These are phyloP conservation scores for Linnaemya tessellans DNA, from an alignment of 2,888 invertebrate genomes.

Conservation along the genomic window DNA sequence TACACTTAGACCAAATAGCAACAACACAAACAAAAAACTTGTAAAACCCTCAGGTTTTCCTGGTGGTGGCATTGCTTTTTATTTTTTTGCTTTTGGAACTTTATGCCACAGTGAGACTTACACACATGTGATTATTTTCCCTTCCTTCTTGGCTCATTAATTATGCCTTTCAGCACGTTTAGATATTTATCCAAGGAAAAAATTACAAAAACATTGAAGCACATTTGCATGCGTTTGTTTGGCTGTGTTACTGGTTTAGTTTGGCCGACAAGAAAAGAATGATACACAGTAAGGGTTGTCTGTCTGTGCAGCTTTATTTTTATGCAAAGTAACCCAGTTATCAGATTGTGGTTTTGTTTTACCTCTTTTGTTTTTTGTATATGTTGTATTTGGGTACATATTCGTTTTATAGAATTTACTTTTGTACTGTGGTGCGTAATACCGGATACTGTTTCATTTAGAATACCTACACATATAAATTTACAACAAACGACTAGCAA, in stretches of 20 bases:
- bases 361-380: slow-evolving; percentile 3
- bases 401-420: neutral
- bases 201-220: slow-evolving; percentile 5
- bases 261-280: slow-evolving; percentile 39
- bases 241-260: neutral
- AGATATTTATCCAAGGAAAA: slow-evolving; percentile 67
- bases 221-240: neutral
- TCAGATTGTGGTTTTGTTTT: slow-evolving; percentile 61
- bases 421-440: neutral
- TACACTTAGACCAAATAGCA: slow-evolving; percentile 46
- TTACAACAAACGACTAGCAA: neutral
- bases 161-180: slow-evolving; percentile 72
- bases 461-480: neutral
- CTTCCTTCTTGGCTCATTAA: slow-evolving; percentile 71
- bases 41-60: slow-evolving; percentile 62
- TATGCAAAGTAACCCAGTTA: slow-evolving; percentile 68
- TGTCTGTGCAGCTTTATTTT: slow-evolving; percentile 40
- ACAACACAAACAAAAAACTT: slow-evolving; percentile 5
- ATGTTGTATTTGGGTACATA: slow-evolving; percentile 27
- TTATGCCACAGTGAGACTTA: slow-evolving; percentile 20
- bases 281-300: slow-evolving; percentile 59
- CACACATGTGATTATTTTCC: slow-evolving; percentile 66
- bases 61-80: slow-evolving; percentile 7
- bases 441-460: slow-evolving; percentile 31
- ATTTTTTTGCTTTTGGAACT: slow-evolving; percentile 30